Evolutionary conservation across 2,888 invertebrate genomes (phyloP).

Genomic region (Sacculina carcini): DNA sequence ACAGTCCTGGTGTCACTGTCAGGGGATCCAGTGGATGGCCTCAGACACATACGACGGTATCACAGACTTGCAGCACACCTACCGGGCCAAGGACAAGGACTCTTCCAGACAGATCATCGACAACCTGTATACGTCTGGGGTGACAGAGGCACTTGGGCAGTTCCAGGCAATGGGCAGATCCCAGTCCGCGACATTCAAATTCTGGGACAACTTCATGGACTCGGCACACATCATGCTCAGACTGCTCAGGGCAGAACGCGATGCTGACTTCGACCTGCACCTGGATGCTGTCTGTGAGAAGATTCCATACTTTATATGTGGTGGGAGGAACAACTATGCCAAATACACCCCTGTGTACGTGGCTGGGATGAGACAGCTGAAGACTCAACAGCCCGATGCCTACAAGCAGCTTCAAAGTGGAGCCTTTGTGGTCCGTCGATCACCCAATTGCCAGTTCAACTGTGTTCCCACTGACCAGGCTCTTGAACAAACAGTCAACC

Average conservation of each 20-base stretch:
- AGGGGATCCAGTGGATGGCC: no score
- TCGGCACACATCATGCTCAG: not conserved
- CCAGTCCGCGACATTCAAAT: not conserved
- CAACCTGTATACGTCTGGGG: not conserved
- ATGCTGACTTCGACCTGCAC: constrained; percentile 1
- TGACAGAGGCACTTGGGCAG: not conserved
- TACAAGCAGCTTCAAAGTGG: not conserved
- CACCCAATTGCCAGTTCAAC: not conserved
- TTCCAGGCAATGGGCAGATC: not conserved
- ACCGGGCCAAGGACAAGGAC: not conserved
- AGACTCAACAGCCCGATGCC: not conserved
- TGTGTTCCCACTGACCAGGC: not conserved
- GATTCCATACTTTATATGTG: not conserved
- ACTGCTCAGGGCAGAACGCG: not conserved
- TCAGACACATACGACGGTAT: no score
- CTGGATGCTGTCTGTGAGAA: not conserved
- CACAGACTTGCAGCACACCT: not conserved
- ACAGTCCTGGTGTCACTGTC: not conserved
- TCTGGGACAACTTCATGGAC: not conserved
- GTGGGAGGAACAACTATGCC: not conserved
- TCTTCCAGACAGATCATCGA: not conserved
- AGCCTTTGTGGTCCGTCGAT: not conserved
- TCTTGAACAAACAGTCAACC: constrained; percentile 3
- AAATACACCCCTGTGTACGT: not conserved
- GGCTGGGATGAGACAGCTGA: not conserved